Evolutionary conservation across 2,113 vertebrate genomes (phyloP).

Genomic region (Pseudorhombus dupliciocellatus): DNA sequence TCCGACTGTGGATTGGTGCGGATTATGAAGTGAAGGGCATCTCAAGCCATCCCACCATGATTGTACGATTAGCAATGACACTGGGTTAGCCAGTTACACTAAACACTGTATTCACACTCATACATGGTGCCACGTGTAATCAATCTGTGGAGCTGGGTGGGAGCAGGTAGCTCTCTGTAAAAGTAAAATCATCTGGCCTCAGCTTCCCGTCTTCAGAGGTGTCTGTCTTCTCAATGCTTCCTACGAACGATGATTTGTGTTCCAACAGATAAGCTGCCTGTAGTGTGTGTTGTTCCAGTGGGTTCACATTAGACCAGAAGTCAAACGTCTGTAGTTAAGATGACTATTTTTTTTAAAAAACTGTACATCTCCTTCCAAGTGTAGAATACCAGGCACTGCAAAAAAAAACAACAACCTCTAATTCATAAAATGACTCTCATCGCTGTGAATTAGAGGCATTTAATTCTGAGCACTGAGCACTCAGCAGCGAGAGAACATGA

Average conservation of each 20-base stretch:
- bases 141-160: background rate
- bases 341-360: background rate
- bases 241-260: too few relatives aligned
- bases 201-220: background rate
- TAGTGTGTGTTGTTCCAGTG: background rate
- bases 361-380: slow-evolving; percentile 7
- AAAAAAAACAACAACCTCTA: background rate
- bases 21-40: background rate
- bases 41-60: background rate
- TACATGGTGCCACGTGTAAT: background rate
- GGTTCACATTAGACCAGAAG: background rate
- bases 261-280: background rate
- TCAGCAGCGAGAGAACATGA: slow-evolving; percentile 33
- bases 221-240: background rate
- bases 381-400: background rate
- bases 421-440: background rate
- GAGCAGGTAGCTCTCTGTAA: background rate
- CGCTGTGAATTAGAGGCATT: slow-evolving; percentile 27
- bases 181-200: background rate
- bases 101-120: background rate
- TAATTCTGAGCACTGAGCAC: slow-evolving; percentile 21
- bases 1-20: background rate
- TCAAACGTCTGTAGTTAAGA: background rate
- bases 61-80: background rate
- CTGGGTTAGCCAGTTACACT: too few relatives aligned